Conservation (phyloP, 2,797 vertebrate species). For the Epinephelus coioides region DNA sequence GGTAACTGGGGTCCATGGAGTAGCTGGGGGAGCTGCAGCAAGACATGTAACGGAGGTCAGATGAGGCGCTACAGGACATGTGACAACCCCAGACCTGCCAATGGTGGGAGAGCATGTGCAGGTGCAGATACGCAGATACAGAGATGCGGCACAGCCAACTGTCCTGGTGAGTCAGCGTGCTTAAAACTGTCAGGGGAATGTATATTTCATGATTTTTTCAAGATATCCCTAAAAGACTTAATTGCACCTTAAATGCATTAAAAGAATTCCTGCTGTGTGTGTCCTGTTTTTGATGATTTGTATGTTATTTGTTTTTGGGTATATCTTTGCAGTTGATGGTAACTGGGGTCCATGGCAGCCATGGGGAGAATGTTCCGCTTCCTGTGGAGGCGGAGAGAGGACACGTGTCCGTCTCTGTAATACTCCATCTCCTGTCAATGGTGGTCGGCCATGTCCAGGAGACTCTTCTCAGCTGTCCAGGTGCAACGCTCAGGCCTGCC, state of each 20-base stretch:
- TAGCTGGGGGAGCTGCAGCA: slow-evolving; percentile 94
- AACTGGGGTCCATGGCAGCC: slow-evolving; percentile 93
- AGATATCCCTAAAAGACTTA: neutral
- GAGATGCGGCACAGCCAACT: slow-evolving; percentile 87
- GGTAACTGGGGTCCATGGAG: slow-evolving; percentile 97
- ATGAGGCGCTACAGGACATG: slow-evolving; percentile 92
- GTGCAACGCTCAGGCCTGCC: slow-evolving; percentile 92
- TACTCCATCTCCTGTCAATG: slow-evolving; percentile 84
- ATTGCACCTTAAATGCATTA: neutral
- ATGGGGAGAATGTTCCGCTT: slow-evolving; percentile 92
- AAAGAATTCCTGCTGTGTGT: too few species aligned
- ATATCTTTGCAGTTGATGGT: slow-evolving; percentile 89
- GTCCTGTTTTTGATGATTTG: accelerated
- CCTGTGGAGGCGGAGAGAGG: slow-evolving; percentile 93
- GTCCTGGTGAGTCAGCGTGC: slow-evolving; percentile 89
- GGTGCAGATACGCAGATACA: slow-evolving; percentile 94
- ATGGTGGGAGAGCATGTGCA: slow-evolving; percentile 92
- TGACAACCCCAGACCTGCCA: slow-evolving; percentile 91
- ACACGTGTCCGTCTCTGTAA: slow-evolving; percentile 90
- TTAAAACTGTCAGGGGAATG: neutral
- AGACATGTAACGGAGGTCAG: slow-evolving; percentile 93
- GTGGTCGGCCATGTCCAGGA: slow-evolving; percentile 91
- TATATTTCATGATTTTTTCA: neutral
- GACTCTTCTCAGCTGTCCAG: slow-evolving; percentile 92
- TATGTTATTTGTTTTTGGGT: slow-evolving; percentile 24